phyloP scores from a whole-genome alignment of 2,113 vertebrate species.

The Scortum barcoo region DNA sequence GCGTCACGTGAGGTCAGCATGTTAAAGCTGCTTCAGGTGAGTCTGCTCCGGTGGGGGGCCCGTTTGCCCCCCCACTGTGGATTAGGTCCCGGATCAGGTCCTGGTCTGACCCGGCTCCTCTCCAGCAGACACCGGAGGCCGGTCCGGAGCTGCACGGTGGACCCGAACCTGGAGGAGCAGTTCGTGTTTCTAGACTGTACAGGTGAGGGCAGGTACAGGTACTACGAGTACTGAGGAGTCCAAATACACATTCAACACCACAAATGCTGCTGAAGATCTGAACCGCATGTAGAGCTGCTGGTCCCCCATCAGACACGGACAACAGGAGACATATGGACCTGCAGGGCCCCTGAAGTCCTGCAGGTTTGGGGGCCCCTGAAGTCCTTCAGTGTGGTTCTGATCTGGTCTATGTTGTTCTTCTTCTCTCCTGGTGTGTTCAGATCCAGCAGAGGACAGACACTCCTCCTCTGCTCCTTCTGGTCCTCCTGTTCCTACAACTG shows the following conservation, averaged over 20 bases:
- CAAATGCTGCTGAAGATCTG: no score
- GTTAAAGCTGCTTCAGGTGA: slow-evolving; percentile 51
- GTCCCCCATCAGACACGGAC: no score
- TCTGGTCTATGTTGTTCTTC: not conserved
- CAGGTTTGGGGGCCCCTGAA: no score
- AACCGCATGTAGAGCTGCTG: no score
- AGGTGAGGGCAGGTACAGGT: slow-evolving; percentile 51
- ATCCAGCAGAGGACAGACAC: slow-evolving; percentile 40
- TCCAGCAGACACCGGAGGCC: not conserved
- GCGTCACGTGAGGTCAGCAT: slow-evolving; percentile 29
- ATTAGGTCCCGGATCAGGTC: not conserved
- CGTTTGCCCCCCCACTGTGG: not conserved
- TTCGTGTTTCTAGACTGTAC: slow-evolving; percentile 86
- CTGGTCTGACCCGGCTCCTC: not conserved
- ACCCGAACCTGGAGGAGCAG: slow-evolving; percentile 77
- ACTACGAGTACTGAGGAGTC: no score
- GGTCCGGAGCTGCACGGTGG: slow-evolving; percentile 64
- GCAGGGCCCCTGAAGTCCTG: no score
- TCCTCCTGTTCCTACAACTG: not conserved
- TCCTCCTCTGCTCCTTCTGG: not conserved
- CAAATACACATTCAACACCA: no score
- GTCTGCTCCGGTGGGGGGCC: slow-evolving; percentile 27
- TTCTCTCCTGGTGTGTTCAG: slow-evolving; percentile 36
- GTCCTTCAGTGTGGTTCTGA: not conserved
- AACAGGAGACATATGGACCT: no score